These are phyloP conservation scores for Heterodera carotae DNA, from an alignment of 1,140 invertebrate species.

Conservation along the genomic window DNA sequence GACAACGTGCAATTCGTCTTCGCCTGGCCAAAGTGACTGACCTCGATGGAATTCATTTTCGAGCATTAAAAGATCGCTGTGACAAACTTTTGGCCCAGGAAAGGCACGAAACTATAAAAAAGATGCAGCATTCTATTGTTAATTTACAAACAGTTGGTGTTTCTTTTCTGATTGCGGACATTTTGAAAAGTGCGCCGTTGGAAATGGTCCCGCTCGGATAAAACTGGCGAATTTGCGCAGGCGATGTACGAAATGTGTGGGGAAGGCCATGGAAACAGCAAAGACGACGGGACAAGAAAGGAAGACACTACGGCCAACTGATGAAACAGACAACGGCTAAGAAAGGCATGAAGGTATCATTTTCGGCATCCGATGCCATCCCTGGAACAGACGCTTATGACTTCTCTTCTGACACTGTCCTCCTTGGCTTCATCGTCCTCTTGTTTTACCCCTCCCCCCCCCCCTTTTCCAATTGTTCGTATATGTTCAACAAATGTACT, in stretches of 20 bases:
- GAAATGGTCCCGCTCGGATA: slow-evolving; percentile 39
- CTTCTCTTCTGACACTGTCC: no score
- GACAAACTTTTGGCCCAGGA: slow-evolving; percentile 19
- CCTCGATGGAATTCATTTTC: slow-evolving; percentile 5
- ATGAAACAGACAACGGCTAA: no score
- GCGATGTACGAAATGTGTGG: slow-evolving; percentile 39
- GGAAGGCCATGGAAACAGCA: background rate
- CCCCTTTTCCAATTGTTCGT: no score
- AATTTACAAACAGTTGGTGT: slow-evolving; percentile 1
- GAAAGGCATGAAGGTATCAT: no score
- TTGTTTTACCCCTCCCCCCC: no score
- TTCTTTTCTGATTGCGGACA: slow-evolving; percentile 45
- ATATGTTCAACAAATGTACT: no score
- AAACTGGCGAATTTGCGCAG: slow-evolving; percentile 39
- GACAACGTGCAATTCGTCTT: background rate
- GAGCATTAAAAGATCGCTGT: slow-evolving; percentile 25
- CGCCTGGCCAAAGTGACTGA: slow-evolving; percentile 27
- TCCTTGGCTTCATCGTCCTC: no score
- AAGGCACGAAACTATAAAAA: background rate
- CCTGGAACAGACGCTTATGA: no score
- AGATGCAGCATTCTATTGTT: background rate
- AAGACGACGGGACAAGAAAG: background rate
- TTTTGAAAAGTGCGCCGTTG: slow-evolving; percentile 42
- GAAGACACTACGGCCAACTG: no score
- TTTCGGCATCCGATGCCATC: no score